Percentiles rank a stretch among this genome's conserved stretches.
Conservation (phyloP, 2,797 vertebrate species). For the Pantherophis alleghaniensis region DNA sequence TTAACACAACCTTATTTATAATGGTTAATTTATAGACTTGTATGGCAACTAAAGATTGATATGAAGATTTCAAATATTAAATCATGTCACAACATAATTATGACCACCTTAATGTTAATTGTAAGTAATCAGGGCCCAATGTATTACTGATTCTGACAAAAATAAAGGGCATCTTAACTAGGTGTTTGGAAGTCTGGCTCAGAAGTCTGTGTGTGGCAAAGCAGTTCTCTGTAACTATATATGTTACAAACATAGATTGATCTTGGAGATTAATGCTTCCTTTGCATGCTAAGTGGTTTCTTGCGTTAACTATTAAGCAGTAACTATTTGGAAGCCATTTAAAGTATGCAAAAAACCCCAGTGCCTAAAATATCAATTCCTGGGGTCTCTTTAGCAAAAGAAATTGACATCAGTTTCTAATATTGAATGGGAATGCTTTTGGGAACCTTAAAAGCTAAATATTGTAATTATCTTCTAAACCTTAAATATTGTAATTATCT, state of each 20-base stretch:
- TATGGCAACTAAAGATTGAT: background rate
- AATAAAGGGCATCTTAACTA: background rate
- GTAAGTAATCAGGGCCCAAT: background rate
- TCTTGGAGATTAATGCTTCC: background rate
- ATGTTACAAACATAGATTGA: background rate
- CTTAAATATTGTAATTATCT: background rate
- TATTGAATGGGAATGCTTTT: background rate
- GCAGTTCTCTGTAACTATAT: background rate
- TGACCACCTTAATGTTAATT: background rate
- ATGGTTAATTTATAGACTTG: background rate
- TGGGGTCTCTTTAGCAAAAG: background rate
- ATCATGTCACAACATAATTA: background rate
- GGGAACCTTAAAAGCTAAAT: background rate
- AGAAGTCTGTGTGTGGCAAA: background rate
- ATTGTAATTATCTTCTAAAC: background rate
- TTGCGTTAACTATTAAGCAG: background rate
- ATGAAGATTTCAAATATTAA: background rate
- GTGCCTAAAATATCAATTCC: background rate
- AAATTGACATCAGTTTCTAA: background rate
- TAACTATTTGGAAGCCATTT: background rate
- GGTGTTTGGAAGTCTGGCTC: background rate
- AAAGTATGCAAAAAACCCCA: background rate
- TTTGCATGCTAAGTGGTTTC: background rate
- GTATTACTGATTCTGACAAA: background rate
- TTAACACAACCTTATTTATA: background rate